Evolutionary conservation across 2,113 vertebrate species (phyloP).

Genomic region (Brienomyrus brachyistius): DNA sequence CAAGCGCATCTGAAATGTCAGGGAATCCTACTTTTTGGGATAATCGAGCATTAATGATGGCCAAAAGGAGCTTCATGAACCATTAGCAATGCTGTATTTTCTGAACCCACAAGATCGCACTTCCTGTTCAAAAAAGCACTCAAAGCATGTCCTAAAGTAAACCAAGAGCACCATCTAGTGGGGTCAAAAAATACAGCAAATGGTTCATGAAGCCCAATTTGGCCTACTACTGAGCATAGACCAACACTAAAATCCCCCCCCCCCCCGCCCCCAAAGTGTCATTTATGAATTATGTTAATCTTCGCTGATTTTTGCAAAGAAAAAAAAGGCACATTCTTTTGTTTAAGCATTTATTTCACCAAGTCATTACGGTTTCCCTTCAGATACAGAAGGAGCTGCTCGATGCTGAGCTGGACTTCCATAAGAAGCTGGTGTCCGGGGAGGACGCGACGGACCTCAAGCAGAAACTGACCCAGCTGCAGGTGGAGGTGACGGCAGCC

Average conservation of each 20-base stretch:
- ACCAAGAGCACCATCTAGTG: too few relatives aligned
- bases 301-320: not conserved
- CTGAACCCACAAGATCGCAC: too few relatives aligned
- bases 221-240: too few relatives aligned
- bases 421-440: conserved; percentile 86
- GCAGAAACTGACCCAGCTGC: conserved; percentile 82
- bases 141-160: too few relatives aligned
- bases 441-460: conserved; percentile 93
- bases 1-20: not conserved
- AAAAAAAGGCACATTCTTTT: not conserved
- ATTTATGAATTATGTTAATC: not conserved
- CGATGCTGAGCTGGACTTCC: conserved; percentile 90
- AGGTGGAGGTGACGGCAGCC: conserved; percentile 77
- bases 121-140: too few relatives aligned
- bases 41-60: not conserved
- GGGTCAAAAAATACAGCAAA: too few relatives aligned
- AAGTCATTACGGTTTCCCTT: not conserved
- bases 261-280: too few relatives aligned
- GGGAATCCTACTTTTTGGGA: not conserved
- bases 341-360: not conserved
- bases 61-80: too few relatives aligned
- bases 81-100: too few relatives aligned
- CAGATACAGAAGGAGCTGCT: conserved; percentile 92
- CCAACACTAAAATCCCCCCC: too few relatives aligned
- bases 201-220: too few relatives aligned